These are phyloP conservation scores for Standfussiana lucernea DNA, from an alignment of 2,888 invertebrate genomes.

Conservation along the genomic window DNA sequence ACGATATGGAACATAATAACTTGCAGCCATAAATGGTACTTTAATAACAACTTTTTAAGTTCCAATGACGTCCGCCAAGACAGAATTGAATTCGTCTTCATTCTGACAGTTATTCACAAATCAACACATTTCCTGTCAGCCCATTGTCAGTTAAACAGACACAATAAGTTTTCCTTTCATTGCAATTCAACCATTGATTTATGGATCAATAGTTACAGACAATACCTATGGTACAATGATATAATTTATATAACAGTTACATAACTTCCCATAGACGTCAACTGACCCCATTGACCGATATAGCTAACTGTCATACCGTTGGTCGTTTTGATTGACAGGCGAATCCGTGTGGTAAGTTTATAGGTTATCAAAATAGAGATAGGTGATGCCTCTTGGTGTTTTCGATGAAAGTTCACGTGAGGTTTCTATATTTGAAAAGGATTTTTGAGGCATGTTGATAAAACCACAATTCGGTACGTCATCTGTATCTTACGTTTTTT, in stretches of 20 bases:
- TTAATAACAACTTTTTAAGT: neutral
- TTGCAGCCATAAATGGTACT: neutral
- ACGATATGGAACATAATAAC: neutral
- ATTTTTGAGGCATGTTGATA: too few relatives aligned
- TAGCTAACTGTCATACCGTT: constrained; percentile 12
- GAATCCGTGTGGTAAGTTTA: constrained; percentile 26
- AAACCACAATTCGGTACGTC: too few relatives aligned
- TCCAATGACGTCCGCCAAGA: too few relatives aligned
- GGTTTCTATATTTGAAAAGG: too few relatives aligned
- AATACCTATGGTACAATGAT: constrained; percentile 16
- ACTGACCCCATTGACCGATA: constrained; percentile 25
- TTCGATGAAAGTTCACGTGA: neutral
- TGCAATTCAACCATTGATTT: constrained; percentile 29
- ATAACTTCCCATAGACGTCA: constrained; percentile 27
- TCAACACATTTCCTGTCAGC: neutral
- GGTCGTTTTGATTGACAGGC: constrained; percentile 12
- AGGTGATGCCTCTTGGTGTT: neutral
- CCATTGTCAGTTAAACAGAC: constrained; percentile 23
- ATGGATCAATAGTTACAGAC: constrained; percentile 30
- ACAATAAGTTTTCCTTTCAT: constrained; percentile 21
- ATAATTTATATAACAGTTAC: constrained; percentile 45
- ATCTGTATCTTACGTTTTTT: too few relatives aligned
- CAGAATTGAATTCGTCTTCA: neutral
- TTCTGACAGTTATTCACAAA: neutral
- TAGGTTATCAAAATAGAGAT: neutral